Evolutionary conservation across 2,797 vertebrate species (phyloP), one percentile per base, ranked within the genome.

Genomic region (Hydrolagus colliei): DNA sequence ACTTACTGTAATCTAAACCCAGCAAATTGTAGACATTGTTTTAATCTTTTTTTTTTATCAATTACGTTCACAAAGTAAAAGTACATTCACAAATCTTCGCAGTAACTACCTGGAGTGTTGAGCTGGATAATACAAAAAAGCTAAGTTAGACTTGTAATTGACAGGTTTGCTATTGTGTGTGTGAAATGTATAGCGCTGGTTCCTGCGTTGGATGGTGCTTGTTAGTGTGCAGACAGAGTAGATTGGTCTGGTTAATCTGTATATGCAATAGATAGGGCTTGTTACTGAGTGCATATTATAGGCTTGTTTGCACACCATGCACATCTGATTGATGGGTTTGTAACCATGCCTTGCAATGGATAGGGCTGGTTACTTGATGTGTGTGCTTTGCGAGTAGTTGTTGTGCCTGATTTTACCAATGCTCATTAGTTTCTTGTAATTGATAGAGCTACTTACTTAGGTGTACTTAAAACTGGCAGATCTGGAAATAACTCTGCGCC

Each of bases 1-100:
- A 67, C 78, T 79, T 63, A 79, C 52, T 80, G 2, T 80, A 16
- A 14, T 14, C 78, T 77, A 11, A 77, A 59, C 52, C 75, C 75
- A 77, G 61, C 9, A 18, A 80, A 27, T 27, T 67, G 13, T 67
- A 18, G 62, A 65, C 22, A 59, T 67, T 80, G 27, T 65, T 80
- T 18, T 63, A 13, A 8, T 80, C 78, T 80, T 27, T 27, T 27
- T 80, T 27, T 27, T 27, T 52, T 52, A 52, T 3, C 41, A 52
- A 52, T 52, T 52, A 52, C 41, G 6, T 52, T 52, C 41, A 52
- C 41, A 52, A 52, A 52, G 41, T 52, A 52, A 52, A 52, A 52
- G 41, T 52, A 1, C 41, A 52, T 52, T 3, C 2, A 52, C 41
- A 52, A 52, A 52, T 6, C 41, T 52, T 52, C 6, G 41, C 41